Evolutionary conservation across 2,113 vertebrate genomes (phyloP).

Genomic region (Microcebus ravelobensis): DNA sequence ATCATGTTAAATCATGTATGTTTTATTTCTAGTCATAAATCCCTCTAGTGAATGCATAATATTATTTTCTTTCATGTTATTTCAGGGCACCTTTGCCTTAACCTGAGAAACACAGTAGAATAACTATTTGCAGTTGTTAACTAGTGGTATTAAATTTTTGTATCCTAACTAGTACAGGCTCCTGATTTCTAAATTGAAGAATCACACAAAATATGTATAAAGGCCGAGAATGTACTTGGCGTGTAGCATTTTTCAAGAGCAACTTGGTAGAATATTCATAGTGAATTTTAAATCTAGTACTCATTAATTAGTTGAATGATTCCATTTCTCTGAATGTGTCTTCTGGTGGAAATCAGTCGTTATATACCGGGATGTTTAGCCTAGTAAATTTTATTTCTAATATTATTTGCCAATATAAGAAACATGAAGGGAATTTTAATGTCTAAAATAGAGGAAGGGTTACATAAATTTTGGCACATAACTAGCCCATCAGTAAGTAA

Average conservation of each 20-base stretch:
- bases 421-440: not conserved
- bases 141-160: not conserved
- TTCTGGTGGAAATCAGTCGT: not conserved
- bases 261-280: not conserved
- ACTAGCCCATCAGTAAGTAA: not conserved
- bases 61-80: not conserved
- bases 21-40: not conserved
- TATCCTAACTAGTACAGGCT: not conserved
- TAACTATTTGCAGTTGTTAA: not conserved
- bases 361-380: not conserved
- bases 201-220: not conserved
- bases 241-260: not conserved
- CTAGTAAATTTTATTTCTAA: not conserved
- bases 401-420: not conserved
- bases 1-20: not conserved
- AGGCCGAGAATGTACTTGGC: not conserved
- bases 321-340: not conserved
- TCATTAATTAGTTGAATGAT: not conserved
- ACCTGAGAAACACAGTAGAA: not conserved
- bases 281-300: not conserved
- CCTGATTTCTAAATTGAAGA: conserved; percentile 11
- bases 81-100: not conserved
- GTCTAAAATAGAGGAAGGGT: not conserved
- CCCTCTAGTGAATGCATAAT: not conserved
- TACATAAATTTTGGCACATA: not conserved